Percentiles rank a stretch among this genome's conserved stretches.
Evolutionary conservation across 1,140 invertebrate species (phyloP).

Genomic region (Musca vetustissima): DNA sequence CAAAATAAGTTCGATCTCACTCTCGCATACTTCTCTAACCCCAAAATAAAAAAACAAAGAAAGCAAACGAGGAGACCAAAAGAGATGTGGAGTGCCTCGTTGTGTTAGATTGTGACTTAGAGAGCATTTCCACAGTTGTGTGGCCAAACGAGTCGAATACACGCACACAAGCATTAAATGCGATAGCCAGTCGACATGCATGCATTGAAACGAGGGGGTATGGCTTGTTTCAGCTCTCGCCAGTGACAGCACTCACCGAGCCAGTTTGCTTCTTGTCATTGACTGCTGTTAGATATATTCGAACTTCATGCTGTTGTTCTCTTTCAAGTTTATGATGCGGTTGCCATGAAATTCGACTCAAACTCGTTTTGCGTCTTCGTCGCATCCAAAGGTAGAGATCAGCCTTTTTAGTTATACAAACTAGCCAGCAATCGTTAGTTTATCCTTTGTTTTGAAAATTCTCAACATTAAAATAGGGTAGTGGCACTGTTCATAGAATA

Average conservation of each 20-base stretch:
- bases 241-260: neutral
- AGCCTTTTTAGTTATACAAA: slow-evolving; percentile 1
- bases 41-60: neutral
- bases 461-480: no score
- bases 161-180: no score
- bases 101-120: slow-evolving; percentile 10
- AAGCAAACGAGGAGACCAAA: no score
- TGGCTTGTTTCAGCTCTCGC: neutral
- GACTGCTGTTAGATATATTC: neutral
- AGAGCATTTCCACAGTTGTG: neutral
- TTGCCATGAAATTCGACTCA: neutral
- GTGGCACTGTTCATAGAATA: no score
- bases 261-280: neutral
- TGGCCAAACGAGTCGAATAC: no score
- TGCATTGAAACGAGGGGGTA: no score
- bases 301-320: neutral
- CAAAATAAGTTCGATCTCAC: neutral
- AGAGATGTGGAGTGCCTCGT: no score
- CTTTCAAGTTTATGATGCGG: neutral
- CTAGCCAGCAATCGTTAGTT: no score
- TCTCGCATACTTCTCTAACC: neutral
- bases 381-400: neutral
- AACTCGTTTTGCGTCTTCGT: slow-evolving; percentile 9
- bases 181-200: no score
- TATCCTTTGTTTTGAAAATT: no score